Base-by-base conservation (phyloP, 2,113 vertebrate genomes). In the Pelecanus crispus region DNA sequence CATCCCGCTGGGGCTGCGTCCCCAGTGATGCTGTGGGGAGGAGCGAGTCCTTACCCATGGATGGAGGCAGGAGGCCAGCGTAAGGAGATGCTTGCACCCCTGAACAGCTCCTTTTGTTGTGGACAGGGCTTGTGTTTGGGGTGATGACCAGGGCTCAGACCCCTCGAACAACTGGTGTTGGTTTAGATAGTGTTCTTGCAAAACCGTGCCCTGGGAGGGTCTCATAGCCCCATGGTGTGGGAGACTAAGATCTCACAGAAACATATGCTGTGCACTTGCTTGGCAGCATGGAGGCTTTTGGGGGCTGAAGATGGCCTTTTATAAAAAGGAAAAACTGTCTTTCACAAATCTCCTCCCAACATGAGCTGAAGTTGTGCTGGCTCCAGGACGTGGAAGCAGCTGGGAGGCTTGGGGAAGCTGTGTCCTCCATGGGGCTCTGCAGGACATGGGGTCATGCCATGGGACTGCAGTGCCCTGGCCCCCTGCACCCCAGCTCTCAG, bases 371-470 rank as follows among this genome's bases (percentile, higher is more conserved):
- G 75, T 17, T 77, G 32, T 71, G 24, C 20, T 81, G 42, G 29
- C 52, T 19, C 10, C 25, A 31, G 49, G 13, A 26, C 0, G 0
- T 4, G 6, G 36, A 67, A 47, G 34, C 4, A 5, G 17, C 2
- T 6, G 32, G 26, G 65, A 72, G 29, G 49, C 31, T 52, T 70
- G 44, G 31, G 34, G 38, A 55, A 61, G 36, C 36, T 0, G 0
- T 26, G 40, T 42, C 42, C 34, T 72, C 47, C 36, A 17, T 31
- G 25, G 42, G 53, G 52, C 40, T 59, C 56, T 90, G 17, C 29
- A 36, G 22, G 47, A 29, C 25, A 50, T 19, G 11, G 25, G 20
- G 10, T 56, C 7, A 31, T 53, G 29, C 40, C 8, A 5, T 3
- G 12, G 45, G 24, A 49, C 50, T 36, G 49, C 19, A 3, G 63